Evolutionary conservation across 2,888 invertebrate genomes (phyloP), one percentile per base, ranked within the genome.

Genomic region (Rhimphoctona megacephalus): DNA sequence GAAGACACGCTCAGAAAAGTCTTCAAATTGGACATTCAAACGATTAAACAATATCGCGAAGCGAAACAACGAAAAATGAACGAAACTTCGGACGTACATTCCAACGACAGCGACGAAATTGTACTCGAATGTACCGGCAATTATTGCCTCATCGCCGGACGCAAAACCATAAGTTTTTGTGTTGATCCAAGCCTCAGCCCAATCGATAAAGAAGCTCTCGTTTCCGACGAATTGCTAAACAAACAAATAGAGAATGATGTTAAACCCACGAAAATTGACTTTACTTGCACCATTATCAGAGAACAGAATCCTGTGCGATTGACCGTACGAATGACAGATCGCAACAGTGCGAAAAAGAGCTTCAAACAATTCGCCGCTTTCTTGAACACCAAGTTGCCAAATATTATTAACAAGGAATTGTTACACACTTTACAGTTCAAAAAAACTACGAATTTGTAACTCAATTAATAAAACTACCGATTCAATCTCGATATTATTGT

Each of bases 151-250:
- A 94, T 94, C 94, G 88, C 86, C 19, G 89, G 92, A 2, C 92
- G 95, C 72, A 94, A 92, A 87, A 86, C 89, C n/a, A 92, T 89
- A 39, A 89, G 88, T 30, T 88, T 88, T 30, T 83, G 89, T 46
- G 67, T 90, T 17, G 90, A 92, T 83, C 89, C 92, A 8, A 87
- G 88, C 14, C 67, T 91, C 2, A 91, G 90, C 80, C 85, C 90
- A 4, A 89, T 95, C 30, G 93, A 94, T 49, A 93, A 90, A 81
- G 95, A 95, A 90, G 91, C 90, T 2, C 78, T 91, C 14, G 90
- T 94, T 25, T 93, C 95, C 2, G 90, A 94, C 7, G 91, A 92
- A 69, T 87, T 94, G 19, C 73, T 91, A 17, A 85, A 92, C 52
- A 73, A 89, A 1, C 66, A 83, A 14, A 79, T 89, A 74, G 84